Conservation (phyloP, 92 coral and sea anemone genomes). For the Zoanthus solanderi region DNA sequence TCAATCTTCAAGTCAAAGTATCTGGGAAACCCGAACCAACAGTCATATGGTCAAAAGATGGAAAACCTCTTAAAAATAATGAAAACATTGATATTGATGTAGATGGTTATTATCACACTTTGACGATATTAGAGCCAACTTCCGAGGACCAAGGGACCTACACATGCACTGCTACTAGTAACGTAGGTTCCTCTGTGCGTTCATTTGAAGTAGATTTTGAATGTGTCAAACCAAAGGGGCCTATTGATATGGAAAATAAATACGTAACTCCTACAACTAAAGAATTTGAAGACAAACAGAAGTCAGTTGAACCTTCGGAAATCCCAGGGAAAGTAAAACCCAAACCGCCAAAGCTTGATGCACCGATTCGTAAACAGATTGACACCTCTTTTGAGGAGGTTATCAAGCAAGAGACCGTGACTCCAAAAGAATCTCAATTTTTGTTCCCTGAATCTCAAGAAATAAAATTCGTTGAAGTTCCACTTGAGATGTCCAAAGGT, state of each 20-base stretch:
- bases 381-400: too few relatives aligned
- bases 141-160: conserved; percentile 84
- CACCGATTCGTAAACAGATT: too few relatives aligned
- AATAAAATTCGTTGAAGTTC: background rate
- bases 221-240: conserved; percentile 48
- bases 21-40: conserved; percentile 69
- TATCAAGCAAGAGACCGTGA: too few relatives aligned
- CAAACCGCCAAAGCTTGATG: too few relatives aligned
- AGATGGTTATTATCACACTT: conserved; percentile 66
- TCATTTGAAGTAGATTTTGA: conserved; percentile 87
- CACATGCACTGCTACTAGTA: conserved; percentile 83
- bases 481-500: background rate
- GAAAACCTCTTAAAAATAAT: conserved; percentile 60
- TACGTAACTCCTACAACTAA: too few relatives aligned
- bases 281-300: conserved; percentile 10
- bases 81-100: conserved; percentile 69
- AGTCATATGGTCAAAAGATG: conserved; percentile 72
- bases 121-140: conserved; percentile 75
- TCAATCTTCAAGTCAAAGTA: conserved; percentile 63
- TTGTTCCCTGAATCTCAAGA: too few relatives aligned
- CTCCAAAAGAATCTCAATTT: too few relatives aligned
- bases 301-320: background rate
- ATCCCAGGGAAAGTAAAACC: too few relatives aligned
- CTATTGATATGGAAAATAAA: background rate
- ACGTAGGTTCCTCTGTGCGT: conserved; percentile 83